These are phyloP conservation scores for Enteromius trimaculatus DNA, from an alignment of 2,797 vertebrate species.

Conservation along the genomic window DNA sequence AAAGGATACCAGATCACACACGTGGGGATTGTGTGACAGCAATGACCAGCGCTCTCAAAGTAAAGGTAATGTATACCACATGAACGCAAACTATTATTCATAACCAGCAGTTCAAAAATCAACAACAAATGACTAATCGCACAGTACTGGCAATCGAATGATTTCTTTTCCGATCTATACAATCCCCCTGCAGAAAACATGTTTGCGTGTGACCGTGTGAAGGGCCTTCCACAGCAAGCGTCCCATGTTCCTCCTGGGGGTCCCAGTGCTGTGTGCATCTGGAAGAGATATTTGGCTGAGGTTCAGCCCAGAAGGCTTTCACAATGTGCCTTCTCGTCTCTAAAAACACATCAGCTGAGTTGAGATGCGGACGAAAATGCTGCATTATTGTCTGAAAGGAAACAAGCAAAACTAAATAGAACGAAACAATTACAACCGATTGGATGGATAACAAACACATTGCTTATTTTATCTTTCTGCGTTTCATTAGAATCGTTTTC, in stretches of 20 bases:
- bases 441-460: background rate
- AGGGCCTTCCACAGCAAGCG: slow-evolving; percentile 27
- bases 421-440: background rate
- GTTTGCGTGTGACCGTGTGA: slow-evolving; percentile 15
- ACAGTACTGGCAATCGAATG: slow-evolving; percentile 54
- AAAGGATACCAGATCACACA: slow-evolving; percentile 41
- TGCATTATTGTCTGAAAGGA: background rate
- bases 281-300: slow-evolving; percentile 53
- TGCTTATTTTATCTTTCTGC: background rate
- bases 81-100: slow-evolving; percentile 65
- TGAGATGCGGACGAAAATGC: background rate
- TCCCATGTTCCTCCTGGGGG: slow-evolving; percentile 8
- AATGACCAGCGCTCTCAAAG: slow-evolving; percentile 7
- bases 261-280: slow-evolving; percentile 49
- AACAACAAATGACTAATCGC: slow-evolving; percentile 45
- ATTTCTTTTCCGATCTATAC: slow-evolving; percentile 30
- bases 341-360: slow-evolving; percentile 26
- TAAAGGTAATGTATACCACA: slow-evolving; percentile 77
- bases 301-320: slow-evolving; percentile 46
- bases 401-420: background rate
- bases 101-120: slow-evolving; percentile 59
- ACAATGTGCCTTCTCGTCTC: slow-evolving; percentile 42
- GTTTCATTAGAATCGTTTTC: background rate
- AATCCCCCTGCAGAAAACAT: slow-evolving; percentile 45
- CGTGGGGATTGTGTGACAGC: slow-evolving; percentile 46